These are phyloP conservation scores for Dorcus hopei DNA, from an alignment of 2,888 invertebrate species.

Conservation along the genomic window DNA sequence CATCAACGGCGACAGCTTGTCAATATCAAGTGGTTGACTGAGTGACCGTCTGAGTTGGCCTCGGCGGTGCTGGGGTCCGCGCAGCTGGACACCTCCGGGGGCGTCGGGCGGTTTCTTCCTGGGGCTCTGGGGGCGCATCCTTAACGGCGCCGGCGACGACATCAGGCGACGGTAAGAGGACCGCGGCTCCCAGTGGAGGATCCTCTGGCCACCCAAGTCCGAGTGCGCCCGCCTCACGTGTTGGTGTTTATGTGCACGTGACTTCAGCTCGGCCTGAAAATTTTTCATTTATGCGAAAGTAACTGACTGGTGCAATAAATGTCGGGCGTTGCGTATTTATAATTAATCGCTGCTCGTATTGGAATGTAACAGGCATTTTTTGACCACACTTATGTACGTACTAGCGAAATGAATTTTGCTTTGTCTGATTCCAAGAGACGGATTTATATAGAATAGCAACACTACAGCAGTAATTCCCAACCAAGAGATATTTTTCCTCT, in stretches of 20 bases:
- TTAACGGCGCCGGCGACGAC: slow-evolving; percentile 49
- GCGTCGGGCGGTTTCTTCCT: slow-evolving; percentile 49
- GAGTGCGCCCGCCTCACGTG: slow-evolving; percentile 57
- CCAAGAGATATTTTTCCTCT: too few relatives aligned
- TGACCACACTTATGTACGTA: too few relatives aligned
- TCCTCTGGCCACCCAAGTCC: slow-evolving; percentile 56
- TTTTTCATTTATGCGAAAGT: neutral
- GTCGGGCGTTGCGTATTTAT: too few relatives aligned
- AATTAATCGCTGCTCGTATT: too few relatives aligned
- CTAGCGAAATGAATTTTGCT: too few relatives aligned
- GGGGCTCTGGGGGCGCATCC: slow-evolving; percentile 51
- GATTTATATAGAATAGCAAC: too few relatives aligned
- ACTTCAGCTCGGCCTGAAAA: slow-evolving; percentile 55
- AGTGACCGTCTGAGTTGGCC: slow-evolving; percentile 56
- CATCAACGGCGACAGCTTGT: slow-evolving; percentile 57
- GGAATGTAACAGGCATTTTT: too few relatives aligned
- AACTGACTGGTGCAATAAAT: too few relatives aligned
- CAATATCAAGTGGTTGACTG: slow-evolving; percentile 65
- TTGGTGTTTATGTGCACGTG: slow-evolving; percentile 48
- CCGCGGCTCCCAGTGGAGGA: slow-evolving; percentile 54
- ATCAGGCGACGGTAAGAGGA: slow-evolving; percentile 52
- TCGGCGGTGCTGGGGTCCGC: slow-evolving; percentile 27
- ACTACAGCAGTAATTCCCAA: too few relatives aligned
- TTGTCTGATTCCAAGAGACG: too few relatives aligned
- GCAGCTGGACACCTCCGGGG: slow-evolving; percentile 34